A percentile compares a stretch with the other conserved stretches of the same genome.
Conservation (phyloP, 2,797 vertebrate species). For the Distichodus sexfasciatus region DNA sequence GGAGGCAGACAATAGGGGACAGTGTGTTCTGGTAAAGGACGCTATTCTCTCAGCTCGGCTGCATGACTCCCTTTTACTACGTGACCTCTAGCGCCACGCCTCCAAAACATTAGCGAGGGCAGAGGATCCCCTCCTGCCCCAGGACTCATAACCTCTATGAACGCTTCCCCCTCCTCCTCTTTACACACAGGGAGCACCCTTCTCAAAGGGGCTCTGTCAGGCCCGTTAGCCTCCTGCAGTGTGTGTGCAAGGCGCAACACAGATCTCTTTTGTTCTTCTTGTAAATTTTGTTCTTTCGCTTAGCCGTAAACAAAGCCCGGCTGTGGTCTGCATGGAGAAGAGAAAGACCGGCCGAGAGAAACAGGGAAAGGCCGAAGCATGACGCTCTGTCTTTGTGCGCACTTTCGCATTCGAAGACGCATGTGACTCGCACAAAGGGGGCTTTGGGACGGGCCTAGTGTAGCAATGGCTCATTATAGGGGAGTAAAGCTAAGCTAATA, state of each 20-base stretch:
- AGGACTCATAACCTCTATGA: slow-evolving; percentile 38
- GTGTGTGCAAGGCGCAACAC: slow-evolving; percentile 44
- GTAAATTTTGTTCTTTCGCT: slow-evolving; percentile 55
- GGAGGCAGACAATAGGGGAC: slow-evolving; percentile 44
- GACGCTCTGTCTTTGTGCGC: slow-evolving; percentile 41
- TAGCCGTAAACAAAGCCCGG: slow-evolving; percentile 36
- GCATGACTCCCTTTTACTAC: slow-evolving; percentile 46
- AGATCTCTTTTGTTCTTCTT: slow-evolving; percentile 54
- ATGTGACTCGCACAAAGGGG: slow-evolving; percentile 51
- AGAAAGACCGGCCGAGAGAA: slow-evolving; percentile 27
- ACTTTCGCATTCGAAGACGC: slow-evolving; percentile 36
- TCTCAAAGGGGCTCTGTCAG: slow-evolving; percentile 36
- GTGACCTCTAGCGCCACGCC: slow-evolving; percentile 36
- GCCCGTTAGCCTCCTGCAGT: slow-evolving; percentile 29
- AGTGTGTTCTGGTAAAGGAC: slow-evolving; percentile 52
- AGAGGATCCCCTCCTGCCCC: slow-evolving; percentile 33
- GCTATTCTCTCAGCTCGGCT: slow-evolving; percentile 41
- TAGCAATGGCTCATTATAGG: slow-evolving; percentile 27
- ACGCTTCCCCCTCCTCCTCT: too few species aligned
- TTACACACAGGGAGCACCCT: slow-evolving; percentile 37
- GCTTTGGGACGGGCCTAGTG: slow-evolving; percentile 37
- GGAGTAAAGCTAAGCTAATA: slow-evolving; percentile 44
- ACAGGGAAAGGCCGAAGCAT: slow-evolving; percentile 40
- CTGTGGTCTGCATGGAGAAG: slow-evolving; percentile 20
- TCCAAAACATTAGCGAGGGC: slow-evolving; percentile 44